These are phyloP conservation scores for Eurois occulta DNA, from an alignment of 2,888 invertebrate genomes.

Conservation along the genomic window DNA sequence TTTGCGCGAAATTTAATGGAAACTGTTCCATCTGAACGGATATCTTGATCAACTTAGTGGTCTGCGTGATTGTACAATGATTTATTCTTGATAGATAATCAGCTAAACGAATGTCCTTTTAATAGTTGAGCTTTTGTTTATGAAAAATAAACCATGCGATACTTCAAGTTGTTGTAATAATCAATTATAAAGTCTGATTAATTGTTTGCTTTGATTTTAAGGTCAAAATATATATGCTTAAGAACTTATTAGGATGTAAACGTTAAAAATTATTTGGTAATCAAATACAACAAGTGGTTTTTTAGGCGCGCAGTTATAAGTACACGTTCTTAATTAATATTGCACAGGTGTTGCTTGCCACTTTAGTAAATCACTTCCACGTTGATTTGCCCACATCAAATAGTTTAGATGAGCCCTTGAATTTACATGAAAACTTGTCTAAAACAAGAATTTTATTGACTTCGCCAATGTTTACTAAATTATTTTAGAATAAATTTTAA, in stretches of 20 bases:
- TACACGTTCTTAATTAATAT: slow-evolving; percentile 55
- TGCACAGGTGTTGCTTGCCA: slow-evolving; percentile 49
- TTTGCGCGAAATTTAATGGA: slow-evolving; percentile 85
- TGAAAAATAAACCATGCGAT: slow-evolving; percentile 9
- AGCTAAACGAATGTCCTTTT: slow-evolving; percentile 58
- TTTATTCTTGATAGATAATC: slow-evolving; percentile 75
- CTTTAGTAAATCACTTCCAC: slow-evolving; percentile 48
- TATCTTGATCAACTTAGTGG: slow-evolving; percentile 80
- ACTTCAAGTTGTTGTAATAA: slow-evolving; percentile 11
- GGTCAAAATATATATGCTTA: slow-evolving; percentile 45
- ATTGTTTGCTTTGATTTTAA: slow-evolving; percentile 58
- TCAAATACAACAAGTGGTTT: slow-evolving; percentile 45
- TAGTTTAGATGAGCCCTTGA: slow-evolving; percentile 50
- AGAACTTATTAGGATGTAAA: slow-evolving; percentile 54
- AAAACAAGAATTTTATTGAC: slow-evolving; percentile 22
- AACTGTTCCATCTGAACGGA: slow-evolving; percentile 80
- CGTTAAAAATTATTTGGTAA: slow-evolving; percentile 39
- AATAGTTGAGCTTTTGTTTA: slow-evolving; percentile 34
- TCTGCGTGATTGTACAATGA: slow-evolving; percentile 77
- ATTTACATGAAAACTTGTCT: slow-evolving; percentile 23
- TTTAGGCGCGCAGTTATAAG: slow-evolving; percentile 37
- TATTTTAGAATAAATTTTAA: slow-evolving; percentile 25
- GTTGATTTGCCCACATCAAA: slow-evolving; percentile 45
- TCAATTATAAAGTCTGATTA: slow-evolving; percentile 30
- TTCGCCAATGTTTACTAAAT: slow-evolving; percentile 5